These are phyloP conservation scores for Scrobipalpa costella DNA, from an alignment of 2,888 invertebrate genomes.

Conservation along the genomic window DNA sequence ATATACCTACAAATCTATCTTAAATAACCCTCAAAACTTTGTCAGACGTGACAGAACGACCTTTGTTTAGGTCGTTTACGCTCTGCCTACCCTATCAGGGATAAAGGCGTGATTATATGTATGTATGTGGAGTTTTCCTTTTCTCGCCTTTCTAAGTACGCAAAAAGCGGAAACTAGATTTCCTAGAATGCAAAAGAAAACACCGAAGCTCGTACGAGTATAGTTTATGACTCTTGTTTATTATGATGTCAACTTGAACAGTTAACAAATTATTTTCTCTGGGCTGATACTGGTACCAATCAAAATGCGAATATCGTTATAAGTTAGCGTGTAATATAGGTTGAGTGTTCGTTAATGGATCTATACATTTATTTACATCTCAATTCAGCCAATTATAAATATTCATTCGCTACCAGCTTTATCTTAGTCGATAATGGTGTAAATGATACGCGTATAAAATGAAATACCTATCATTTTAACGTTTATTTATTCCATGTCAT, in stretches of 20 bases:
- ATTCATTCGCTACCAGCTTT: conserved; percentile 58
- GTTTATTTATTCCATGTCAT: conserved; percentile 40
- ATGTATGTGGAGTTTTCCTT: conserved; percentile 20
- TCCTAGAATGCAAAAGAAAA: conserved; percentile 9
- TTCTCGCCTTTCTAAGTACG: conserved; percentile 10
- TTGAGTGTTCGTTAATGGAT: conserved; percentile 56
- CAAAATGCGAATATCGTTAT: conserved; percentile 37
- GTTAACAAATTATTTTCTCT: conserved; percentile 20
- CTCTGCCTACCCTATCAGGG: too few species aligned
- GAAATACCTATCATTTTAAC: conserved; percentile 41
- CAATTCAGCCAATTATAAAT: conserved; percentile 63
- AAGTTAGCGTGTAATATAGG: conserved; percentile 44
- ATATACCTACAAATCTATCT: too few species aligned
- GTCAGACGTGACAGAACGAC: too few species aligned
- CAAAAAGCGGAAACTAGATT: conserved; percentile 11
- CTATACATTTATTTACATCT: conserved; percentile 68
- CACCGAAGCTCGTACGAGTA: conserved; percentile 1
- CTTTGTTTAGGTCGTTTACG: too few species aligned
- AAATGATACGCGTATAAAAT: conserved; percentile 50
- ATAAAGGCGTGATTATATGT: too few species aligned
- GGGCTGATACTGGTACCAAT: conserved; percentile 15
- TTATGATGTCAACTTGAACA: conserved; percentile 12
- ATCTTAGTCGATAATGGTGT: conserved; percentile 59
- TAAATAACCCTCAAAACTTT: too few species aligned
- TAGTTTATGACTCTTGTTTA: conserved; percentile 10